Evolutionary conservation across 2,797 vertebrate genomes (phyloP).

Genomic region (Chelon labrosus): DNA sequence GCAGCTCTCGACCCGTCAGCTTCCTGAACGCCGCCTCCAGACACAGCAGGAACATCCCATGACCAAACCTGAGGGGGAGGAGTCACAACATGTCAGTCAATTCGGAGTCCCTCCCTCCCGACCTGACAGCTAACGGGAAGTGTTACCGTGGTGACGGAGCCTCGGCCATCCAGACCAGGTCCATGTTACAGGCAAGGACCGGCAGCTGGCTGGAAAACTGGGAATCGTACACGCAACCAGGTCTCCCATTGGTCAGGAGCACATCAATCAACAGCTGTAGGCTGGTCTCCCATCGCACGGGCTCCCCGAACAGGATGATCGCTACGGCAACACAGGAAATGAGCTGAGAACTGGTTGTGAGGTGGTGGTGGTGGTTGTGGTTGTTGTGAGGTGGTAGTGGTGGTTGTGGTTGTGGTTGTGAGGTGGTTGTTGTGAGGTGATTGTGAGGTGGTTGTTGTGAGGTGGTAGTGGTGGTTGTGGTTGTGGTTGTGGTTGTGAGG

Average conservation of each 20-base stretch:
- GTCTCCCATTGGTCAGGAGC: conserved; percentile 89
- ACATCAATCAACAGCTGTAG: conserved; percentile 91
- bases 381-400: too few species aligned
- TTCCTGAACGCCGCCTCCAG: conserved; percentile 93
- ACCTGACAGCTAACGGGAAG: not conserved
- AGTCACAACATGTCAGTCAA: conserved; percentile 13
- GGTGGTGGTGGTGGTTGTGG: too few species aligned
- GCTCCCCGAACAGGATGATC: conserved; percentile 91
- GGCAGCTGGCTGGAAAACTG: conserved; percentile 84
- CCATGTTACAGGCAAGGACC: conserved; percentile 91
- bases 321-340: conserved; percentile 71
- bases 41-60: conserved; percentile 92
- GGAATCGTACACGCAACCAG: conserved; percentile 76
- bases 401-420: too few species aligned
- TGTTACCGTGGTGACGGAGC: conserved; percentile 89
- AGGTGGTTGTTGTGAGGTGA: too few species aligned
- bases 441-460: too few species aligned
- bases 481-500: too few species aligned
- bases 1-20: conserved; percentile 89
- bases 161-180: conserved; percentile 93
- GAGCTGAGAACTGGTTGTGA: not conserved
- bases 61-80: conserved; percentile 80
- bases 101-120: not conserved
- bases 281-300: conserved; percentile 93
- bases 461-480: too few species aligned